Evolutionary conservation across 2,888 invertebrate species (phyloP).

Genomic region (Mongoloraphidia duomilia): DNA sequence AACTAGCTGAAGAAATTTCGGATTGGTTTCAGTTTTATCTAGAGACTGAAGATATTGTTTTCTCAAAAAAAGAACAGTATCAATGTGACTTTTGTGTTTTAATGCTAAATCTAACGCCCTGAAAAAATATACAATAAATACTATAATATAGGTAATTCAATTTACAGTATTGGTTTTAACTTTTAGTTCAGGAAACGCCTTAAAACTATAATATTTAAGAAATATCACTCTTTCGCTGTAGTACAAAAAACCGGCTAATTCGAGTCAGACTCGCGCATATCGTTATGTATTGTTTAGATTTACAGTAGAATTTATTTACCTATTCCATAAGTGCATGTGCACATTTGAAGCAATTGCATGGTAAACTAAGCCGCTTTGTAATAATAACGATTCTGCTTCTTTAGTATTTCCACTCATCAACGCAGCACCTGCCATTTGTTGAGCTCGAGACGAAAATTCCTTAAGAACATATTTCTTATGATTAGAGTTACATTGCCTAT

Average conservation of each 20-base stretch:
- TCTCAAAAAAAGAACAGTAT: constrained; percentile 54
- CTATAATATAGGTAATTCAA: background rate
- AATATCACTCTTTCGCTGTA: too few species aligned
- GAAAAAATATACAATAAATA: constrained; percentile 12
- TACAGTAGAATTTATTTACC: constrained; percentile 30
- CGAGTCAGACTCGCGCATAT: too few species aligned
- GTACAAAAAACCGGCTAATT: too few species aligned
- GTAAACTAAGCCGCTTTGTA: constrained; percentile 51
- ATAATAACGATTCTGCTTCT: constrained; percentile 56
- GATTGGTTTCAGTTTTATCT: constrained; percentile 40
- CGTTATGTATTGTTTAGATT: background rate
- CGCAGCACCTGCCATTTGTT: constrained; percentile 51
- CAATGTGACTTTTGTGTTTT: constrained; percentile 56
- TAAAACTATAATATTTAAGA: too few species aligned
- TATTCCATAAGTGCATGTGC: constrained; percentile 57
- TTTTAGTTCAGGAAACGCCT: background rate
- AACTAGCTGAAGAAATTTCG: constrained; percentile 33
- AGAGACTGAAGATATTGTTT: constrained; percentile 45
- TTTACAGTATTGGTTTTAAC: background rate
- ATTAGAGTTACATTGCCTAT: background rate
- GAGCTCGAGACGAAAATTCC: constrained; percentile 36
- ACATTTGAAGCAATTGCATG: constrained; percentile 59
- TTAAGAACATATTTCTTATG: constrained; percentile 18
- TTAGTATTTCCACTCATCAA: constrained; percentile 49
- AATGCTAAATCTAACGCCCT: constrained; percentile 61